Conservation (phyloP, 1,140 invertebrate species). For the Piezodorus guildinii region DNA sequence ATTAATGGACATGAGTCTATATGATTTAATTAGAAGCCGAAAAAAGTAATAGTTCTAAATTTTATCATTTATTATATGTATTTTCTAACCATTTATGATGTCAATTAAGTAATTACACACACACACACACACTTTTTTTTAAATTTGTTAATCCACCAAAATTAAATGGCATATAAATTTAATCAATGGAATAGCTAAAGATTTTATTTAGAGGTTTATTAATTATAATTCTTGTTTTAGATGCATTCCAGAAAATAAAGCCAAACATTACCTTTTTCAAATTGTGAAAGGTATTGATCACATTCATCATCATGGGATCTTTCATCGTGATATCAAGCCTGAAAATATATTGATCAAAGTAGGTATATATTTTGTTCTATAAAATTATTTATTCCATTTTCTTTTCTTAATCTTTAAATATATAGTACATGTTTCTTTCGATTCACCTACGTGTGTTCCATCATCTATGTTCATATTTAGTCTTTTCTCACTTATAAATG, state of each 20-base stretch:
- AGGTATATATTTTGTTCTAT: not conserved
- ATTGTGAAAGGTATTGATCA: constrained; percentile 42
- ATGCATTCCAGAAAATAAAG: constrained; percentile 35
- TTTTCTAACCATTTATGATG: too few species aligned
- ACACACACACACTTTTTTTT: too few species aligned
- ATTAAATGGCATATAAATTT: constrained; percentile 14
- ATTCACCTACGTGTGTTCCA: too few species aligned
- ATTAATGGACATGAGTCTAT: constrained; percentile 57
- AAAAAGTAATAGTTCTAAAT: constrained; percentile 32
- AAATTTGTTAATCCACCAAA: too few species aligned
- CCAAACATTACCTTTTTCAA: constrained; percentile 43
- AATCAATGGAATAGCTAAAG: not conserved
- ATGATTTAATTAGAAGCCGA: constrained; percentile 45
- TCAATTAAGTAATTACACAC: too few species aligned
- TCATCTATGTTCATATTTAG: too few species aligned
- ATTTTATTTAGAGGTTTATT: not conserved
- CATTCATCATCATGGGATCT: constrained; percentile 48
- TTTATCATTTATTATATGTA: too few species aligned
- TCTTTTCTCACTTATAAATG: not conserved
- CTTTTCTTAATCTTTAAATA: not conserved
- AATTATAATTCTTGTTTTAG: constrained; percentile 23
- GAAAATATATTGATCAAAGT: constrained; percentile 54
- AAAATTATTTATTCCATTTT: not conserved
- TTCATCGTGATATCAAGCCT: constrained; percentile 56
- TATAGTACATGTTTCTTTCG: too few species aligned